These are phyloP conservation scores for Rafetus swinhoei DNA, from an alignment of 2,113 vertebrate genomes.

Conservation along the genomic window DNA sequence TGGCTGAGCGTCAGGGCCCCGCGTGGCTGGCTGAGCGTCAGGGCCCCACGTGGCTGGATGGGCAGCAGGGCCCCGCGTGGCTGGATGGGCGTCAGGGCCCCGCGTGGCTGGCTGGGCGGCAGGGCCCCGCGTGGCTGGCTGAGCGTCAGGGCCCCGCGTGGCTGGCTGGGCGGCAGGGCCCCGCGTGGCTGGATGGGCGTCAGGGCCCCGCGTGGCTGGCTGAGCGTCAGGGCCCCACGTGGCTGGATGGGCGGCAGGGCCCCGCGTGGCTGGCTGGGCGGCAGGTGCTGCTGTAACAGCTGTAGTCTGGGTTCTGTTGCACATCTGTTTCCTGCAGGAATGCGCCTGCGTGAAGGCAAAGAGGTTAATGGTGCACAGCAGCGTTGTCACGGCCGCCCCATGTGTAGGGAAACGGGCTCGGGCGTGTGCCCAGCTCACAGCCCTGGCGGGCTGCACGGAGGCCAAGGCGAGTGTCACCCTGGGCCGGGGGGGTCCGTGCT, in stretches of 20 bases:
- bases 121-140: too few species aligned
- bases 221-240: not conserved
- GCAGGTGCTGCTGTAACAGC: not conserved
- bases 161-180: too few species aligned
- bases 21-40: too few species aligned
- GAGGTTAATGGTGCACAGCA: not conserved
- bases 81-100: not conserved
- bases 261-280: not conserved
- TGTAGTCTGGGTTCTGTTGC: not conserved
- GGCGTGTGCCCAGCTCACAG: too few species aligned
- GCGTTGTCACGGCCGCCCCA: too few species aligned
- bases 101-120: too few species aligned
- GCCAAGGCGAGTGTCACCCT: too few species aligned
- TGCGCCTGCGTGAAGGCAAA: not conserved
- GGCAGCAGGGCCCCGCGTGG: not conserved
- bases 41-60: not conserved
- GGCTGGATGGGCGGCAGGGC: not conserved
- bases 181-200: fast-evolving
- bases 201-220: not conserved
- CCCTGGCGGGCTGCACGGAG: too few species aligned
- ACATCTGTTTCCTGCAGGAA: not conserved
- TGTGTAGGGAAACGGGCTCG: too few species aligned
- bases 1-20: not conserved
- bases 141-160: fast-evolving
- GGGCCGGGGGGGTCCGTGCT: too few species aligned